A percentile compares a stretch with the other conserved stretches of the same genome.
Conservation (phyloP, 2,797 vertebrate genomes). For the Rhynchotus rufescens region DNA sequence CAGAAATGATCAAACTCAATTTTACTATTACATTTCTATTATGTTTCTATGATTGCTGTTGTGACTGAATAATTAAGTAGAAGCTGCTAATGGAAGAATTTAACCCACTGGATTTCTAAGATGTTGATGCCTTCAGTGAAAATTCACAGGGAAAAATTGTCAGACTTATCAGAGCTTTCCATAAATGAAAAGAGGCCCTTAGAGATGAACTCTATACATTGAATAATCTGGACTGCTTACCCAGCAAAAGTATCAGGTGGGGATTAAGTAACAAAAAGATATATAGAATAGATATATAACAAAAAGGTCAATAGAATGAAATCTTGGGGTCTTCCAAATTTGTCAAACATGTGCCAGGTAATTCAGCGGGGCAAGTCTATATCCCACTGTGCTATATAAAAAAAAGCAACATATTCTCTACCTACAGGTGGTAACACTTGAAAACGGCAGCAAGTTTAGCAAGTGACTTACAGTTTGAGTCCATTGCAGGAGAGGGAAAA, state of each 20-base stretch:
- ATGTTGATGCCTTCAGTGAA: not conserved
- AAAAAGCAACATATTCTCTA: not conserved
- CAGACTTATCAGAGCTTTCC: not conserved
- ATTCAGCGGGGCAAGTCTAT: not conserved
- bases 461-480: slow-evolving; percentile 84
- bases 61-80: not conserved
- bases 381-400: not conserved
- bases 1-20: not conserved
- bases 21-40: not conserved
- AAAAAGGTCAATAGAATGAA: not conserved
- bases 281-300: not conserved
- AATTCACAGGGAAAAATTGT: not conserved
- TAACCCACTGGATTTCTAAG: not conserved
- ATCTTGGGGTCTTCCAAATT: not conserved
- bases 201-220: not conserved
- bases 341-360: not conserved
- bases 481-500: slow-evolving; percentile 88
- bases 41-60: not conserved
- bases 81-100: not conserved
- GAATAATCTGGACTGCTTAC: not conserved
- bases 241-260: not conserved
- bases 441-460: not conserved
- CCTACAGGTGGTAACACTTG: not conserved
- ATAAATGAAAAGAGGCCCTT: not conserved
- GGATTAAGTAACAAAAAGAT: not conserved